Percentiles rank a stretch among this genome's conserved stretches.
These are phyloP conservation scores for Pseudocheirus occidentalis DNA, from an alignment of 2,797 vertebrate genomes.

Conservation along the genomic window DNA sequence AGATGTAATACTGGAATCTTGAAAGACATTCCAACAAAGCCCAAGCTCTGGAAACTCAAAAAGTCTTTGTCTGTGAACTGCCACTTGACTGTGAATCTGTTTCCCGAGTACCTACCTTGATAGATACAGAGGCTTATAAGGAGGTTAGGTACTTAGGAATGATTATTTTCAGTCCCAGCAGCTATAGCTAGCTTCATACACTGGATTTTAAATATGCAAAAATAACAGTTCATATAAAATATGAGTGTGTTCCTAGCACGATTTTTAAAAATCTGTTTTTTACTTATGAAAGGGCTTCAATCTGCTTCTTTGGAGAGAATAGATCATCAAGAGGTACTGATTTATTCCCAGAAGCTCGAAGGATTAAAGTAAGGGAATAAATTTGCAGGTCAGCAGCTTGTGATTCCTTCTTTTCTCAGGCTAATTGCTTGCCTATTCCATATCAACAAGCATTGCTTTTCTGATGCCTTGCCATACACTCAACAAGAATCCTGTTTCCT, in stretches of 20 bases:
- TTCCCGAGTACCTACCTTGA: neutral
- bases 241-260: neutral
- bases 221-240: neutral
- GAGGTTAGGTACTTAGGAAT: neutral
- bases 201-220: neutral
- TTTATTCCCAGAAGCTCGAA: neutral
- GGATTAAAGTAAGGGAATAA: conserved; percentile 29
- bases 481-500: conserved; percentile 72
- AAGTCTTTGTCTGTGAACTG: neutral
- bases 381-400: conserved; percentile 14
- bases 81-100: neutral
- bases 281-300: neutral
- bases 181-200: neutral
- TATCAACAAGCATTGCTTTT: conserved; percentile 63
- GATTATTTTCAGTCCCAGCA: neutral
- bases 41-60: neutral
- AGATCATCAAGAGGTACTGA: neutral
- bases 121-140: neutral
- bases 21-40: neutral
- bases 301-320: neutral
- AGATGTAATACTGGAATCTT: neutral
- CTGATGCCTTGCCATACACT: conserved; percentile 62
- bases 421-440: conserved; percentile 59
- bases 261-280: neutral
- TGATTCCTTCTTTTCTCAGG: conserved; percentile 1